Evolutionary conservation across 2,797 vertebrate species (phyloP).

Genomic region (Erpetoichthys calabaricus): DNA sequence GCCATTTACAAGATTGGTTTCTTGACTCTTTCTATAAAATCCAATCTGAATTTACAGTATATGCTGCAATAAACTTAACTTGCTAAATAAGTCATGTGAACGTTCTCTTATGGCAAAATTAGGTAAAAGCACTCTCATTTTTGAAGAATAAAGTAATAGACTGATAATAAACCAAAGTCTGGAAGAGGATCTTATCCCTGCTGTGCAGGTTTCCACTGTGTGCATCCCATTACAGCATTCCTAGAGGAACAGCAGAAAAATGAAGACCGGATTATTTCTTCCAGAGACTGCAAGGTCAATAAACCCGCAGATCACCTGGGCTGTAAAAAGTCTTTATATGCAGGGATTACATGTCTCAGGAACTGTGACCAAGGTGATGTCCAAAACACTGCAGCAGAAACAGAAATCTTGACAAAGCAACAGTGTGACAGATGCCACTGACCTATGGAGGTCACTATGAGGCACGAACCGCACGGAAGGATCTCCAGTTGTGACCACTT

Average conservation of each 20-base stretch:
- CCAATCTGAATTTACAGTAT: slow-evolving; percentile 44
- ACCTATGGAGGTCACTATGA: slow-evolving; percentile 5
- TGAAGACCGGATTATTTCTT: background rate
- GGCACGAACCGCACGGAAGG: background rate
- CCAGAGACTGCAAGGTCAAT: background rate
- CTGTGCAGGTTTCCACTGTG: slow-evolving; percentile 77
- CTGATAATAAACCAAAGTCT: slow-evolving; percentile 75
- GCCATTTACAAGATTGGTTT: slow-evolving; percentile 53
- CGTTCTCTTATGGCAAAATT: slow-evolving; percentile 34
- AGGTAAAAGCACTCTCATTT: slow-evolving; percentile 36
- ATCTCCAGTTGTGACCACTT: no score
- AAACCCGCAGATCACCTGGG: background rate
- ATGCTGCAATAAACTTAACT: slow-evolving; percentile 55
- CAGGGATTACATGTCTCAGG: slow-evolving; percentile 28
- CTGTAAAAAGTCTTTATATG: background rate
- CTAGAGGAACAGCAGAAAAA: background rate
- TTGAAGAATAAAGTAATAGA: slow-evolving; percentile 22
- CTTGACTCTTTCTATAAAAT: slow-evolving; percentile 47
- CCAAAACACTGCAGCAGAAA: slow-evolving; percentile 9
- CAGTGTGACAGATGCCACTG: slow-evolving; percentile 12
- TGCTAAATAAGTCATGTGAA: slow-evolving; percentile 20
- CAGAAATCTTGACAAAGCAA: slow-evolving; percentile 7
- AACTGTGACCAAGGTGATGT: slow-evolving; percentile 20
- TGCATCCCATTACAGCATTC: slow-evolving; percentile 38
- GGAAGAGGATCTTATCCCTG: slow-evolving; percentile 79